Conservation (phyloP, 2,797 vertebrate genomes). For the Sebastes itinus region DNA sequence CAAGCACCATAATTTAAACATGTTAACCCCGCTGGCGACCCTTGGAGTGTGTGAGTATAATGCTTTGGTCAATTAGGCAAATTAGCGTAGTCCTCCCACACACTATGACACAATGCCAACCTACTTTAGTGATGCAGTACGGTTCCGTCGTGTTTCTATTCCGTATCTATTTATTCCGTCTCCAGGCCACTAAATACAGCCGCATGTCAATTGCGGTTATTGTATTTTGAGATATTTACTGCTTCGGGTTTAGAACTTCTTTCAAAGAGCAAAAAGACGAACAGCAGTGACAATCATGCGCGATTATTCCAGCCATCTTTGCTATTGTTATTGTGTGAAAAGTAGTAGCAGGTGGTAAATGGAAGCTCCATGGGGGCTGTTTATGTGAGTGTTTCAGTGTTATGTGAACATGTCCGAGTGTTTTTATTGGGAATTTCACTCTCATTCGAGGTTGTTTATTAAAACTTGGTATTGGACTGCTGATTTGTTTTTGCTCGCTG, state of each 20-base stretch:
- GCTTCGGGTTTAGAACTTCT: neutral
- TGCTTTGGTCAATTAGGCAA: slow-evolving; percentile 21
- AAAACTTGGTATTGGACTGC: neutral
- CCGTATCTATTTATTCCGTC: neutral
- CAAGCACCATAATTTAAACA: neutral
- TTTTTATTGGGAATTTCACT: slow-evolving; percentile 6
- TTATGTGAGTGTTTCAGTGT: neutral
- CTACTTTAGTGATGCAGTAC: neutral
- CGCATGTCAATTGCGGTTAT: neutral
- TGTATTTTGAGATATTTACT: neutral
- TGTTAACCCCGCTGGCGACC: slow-evolving; percentile 2
- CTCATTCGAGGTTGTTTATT: neutral
- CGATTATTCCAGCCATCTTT: neutral
- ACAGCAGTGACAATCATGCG: neutral
- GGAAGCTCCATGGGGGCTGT: neutral
- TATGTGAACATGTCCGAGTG: neutral
- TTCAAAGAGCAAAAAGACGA: neutral
- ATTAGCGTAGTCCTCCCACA: slow-evolving; percentile 6
- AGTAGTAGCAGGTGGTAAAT: slow-evolving; percentile 29
- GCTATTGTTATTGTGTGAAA: neutral
- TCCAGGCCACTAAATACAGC: neutral
- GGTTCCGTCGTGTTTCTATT: neutral
- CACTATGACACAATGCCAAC: neutral
- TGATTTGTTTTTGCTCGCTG: neutral
- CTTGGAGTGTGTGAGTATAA: neutral